These are phyloP conservation scores for Calyptomena viridis DNA, from an alignment of 2,113 vertebrate species.

Conservation along the genomic window DNA sequence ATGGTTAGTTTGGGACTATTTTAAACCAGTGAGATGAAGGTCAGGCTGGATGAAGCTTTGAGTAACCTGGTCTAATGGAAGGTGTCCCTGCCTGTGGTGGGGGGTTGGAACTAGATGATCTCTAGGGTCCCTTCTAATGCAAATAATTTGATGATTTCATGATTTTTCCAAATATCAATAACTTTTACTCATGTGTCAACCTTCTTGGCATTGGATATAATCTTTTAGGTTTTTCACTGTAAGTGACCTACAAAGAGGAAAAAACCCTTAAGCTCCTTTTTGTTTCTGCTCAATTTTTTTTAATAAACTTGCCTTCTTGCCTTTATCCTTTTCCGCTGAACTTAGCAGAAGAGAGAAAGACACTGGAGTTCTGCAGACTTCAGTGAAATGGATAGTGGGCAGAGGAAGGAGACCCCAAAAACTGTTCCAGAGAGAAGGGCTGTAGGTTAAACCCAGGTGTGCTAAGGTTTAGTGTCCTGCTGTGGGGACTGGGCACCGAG, in stretches of 20 bases:
- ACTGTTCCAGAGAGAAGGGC: background rate
- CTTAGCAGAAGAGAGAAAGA: background rate
- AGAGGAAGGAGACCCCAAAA: background rate
- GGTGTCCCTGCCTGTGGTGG: background rate
- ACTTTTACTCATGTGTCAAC: background rate
- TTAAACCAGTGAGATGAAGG: background rate
- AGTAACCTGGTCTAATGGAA: background rate
- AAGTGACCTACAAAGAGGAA: background rate
- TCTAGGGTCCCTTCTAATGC: background rate
- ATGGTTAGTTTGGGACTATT: background rate
- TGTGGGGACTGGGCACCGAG: fast-evolving
- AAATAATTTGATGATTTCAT: background rate
- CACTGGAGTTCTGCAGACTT: background rate
- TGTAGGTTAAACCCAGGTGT: background rate
- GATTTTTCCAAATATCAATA: background rate
- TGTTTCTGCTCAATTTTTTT: background rate
- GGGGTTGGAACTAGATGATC: too few species aligned
- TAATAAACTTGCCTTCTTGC: background rate
- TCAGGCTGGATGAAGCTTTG: background rate
- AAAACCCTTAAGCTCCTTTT: background rate
- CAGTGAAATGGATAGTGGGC: background rate
- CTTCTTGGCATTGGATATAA: background rate
- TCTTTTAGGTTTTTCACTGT: background rate
- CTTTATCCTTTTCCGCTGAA: background rate
- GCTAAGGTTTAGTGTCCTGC: too few species aligned